phyloP scores from a whole-genome alignment of 2,113 vertebrate species.

The Garra rufa region DNA sequence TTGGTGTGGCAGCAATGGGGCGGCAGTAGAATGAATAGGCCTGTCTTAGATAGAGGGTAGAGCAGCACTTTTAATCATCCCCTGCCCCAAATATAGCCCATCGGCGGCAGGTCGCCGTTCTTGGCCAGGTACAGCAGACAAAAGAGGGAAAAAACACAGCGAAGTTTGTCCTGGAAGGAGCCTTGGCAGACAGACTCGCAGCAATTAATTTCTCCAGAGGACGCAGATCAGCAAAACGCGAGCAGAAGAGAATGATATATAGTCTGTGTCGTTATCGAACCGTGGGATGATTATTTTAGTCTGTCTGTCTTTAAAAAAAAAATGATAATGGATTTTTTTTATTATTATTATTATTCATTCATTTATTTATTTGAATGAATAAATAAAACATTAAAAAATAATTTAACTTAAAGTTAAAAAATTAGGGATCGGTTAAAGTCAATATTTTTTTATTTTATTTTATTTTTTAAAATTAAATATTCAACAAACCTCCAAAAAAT shows the following conservation, averaged over 20 bases:
- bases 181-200: slow-evolving; percentile 33
- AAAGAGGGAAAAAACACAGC: slow-evolving; percentile 32
- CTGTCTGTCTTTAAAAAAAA: too few relatives aligned
- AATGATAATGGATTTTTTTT: too few relatives aligned
- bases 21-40: slow-evolving; percentile 80
- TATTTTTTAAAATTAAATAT: too few relatives aligned
- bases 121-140: slow-evolving; percentile 56
- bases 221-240: slow-evolving; percentile 52
- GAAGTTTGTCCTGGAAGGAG: slow-evolving; percentile 55
- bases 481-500: too few relatives aligned
- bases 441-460: too few relatives aligned
- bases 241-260: slow-evolving; percentile 59
- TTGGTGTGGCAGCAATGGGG: slow-evolving; percentile 69
- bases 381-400: too few relatives aligned
- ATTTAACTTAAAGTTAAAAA: too few relatives aligned
- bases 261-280: slow-evolving; percentile 55
- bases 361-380: too few relatives aligned
- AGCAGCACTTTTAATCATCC: slow-evolving; percentile 81
- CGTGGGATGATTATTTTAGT: slow-evolving; percentile 50
- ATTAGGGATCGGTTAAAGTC: too few relatives aligned
- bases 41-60: slow-evolving; percentile 79
- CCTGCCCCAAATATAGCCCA: slow-evolving; percentile 76
- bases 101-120: slow-evolving; percentile 56
- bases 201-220: slow-evolving; percentile 57
- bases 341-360: too few relatives aligned